These are phyloP conservation scores for Nasalis larvatus DNA, from an alignment of 2,113 vertebrate species.

Conservation along the genomic window DNA sequence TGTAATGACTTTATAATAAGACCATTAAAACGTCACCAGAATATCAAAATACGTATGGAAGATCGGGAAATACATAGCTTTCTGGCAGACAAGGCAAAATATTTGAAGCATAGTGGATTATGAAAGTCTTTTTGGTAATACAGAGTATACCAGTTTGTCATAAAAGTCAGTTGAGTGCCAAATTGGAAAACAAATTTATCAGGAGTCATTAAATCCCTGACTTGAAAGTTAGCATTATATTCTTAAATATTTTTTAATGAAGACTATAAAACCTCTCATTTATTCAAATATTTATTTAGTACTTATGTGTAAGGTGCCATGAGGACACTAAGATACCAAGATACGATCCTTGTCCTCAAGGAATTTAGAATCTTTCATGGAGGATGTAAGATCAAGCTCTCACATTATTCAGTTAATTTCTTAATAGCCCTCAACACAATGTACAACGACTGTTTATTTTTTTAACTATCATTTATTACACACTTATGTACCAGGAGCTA, in stretches of 20 bases:
- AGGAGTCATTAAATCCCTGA: not conserved
- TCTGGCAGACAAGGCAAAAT: not conserved
- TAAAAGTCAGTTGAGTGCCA: slow-evolving; percentile 6
- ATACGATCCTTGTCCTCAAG: not conserved
- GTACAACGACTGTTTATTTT: not conserved
- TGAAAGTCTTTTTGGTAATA: not conserved
- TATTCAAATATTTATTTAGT: not conserved
- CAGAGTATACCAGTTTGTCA: slow-evolving; percentile 5
- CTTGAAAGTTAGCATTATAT: not conserved
- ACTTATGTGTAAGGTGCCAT: not conserved
- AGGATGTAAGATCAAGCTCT: not conserved
- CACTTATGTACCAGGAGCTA: not conserved
- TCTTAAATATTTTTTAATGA: not conserved
- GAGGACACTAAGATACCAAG: not conserved
- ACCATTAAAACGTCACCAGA: slow-evolving; percentile 11
- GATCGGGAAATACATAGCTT: not conserved
- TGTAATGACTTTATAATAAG: slow-evolving; percentile 20
- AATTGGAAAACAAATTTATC: not conserved
- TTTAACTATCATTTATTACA: not conserved
- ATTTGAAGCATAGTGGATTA: not conserved
- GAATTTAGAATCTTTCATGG: not conserved
- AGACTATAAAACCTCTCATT: not conserved
- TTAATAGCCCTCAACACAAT: not conserved
- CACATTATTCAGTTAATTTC: not conserved
- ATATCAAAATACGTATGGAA: not conserved